Base-by-base conservation (phyloP, 1,140 invertebrate genomes). In the Hylaeus anthracinus region DNA sequence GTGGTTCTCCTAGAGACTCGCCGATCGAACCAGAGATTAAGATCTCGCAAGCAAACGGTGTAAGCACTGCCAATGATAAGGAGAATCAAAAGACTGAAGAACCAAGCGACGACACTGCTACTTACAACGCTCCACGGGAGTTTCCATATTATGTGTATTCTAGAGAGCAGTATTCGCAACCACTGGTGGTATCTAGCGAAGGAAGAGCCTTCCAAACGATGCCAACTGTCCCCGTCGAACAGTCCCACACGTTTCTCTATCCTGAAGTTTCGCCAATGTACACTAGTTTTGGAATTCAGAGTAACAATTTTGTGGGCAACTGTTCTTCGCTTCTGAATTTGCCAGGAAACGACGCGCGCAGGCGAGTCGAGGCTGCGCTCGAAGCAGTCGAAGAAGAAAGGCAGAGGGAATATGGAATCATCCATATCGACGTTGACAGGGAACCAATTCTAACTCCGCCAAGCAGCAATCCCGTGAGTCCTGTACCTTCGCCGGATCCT, bases 311-410 rank as follows among this genome's bases (percentile, higher is more conserved):
- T 5, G 79, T 86, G 0, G 64, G 75, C 41, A 90, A 92, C 1
- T 92, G 90, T 48, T 88, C 92, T 1, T 90, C 92, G 0, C 61
- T 93, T 1, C 73, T 93, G 2, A 90, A 93, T 79, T 69, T 93
- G 0, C 90, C 94, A 0, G 95, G 95, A 10, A 96, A 95, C 73
- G 96, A 95, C 55, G 95, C 96, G 1, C 94, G 96, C 74, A 94
- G 95, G 69, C 94, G 96, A 69, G 96, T 97, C 8, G 96, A 96
- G 90, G 96, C 96, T 2, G 96, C 96, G 5, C 89, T 96, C 5
- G 95, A 94, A 14, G 93, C 94, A 1, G 94, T 95, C 8, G 94
- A 95, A 82, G 94, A 91, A 37, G 90, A 93, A 39, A 87, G 88
- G 2, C 86, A 86, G 10, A 77, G 86, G 45, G 79, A 88, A 45